These are phyloP conservation scores for Zaprionus davidi DNA, from an alignment of 1,140 invertebrate species.

Conservation along the genomic window DNA sequence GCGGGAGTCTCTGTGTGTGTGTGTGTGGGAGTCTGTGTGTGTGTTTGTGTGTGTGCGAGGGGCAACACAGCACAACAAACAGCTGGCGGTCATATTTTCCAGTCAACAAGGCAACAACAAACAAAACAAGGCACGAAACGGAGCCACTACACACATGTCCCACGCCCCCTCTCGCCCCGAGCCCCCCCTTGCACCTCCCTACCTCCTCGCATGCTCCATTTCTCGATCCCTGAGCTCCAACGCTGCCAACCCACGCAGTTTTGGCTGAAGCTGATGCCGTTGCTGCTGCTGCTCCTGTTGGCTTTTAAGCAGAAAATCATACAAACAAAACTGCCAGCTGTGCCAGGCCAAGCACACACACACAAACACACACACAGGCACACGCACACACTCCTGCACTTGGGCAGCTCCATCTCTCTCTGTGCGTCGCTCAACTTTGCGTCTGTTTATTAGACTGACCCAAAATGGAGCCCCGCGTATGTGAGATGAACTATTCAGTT, in stretches of 20 bases:
- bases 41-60: constrained; percentile 17
- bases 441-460: constrained; percentile 74
- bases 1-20: not conserved
- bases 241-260: constrained; percentile 34
- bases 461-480: constrained; percentile 56
- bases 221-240: not conserved
- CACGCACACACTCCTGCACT: not conserved
- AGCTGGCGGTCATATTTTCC: constrained; percentile 78
- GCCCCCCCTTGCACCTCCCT: not conserved
- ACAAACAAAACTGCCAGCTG: constrained; percentile 51
- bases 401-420: not conserved
- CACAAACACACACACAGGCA: not conserved
- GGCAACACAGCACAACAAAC: constrained; percentile 60
- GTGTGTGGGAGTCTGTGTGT: constrained; percentile 12
- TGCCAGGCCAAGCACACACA: constrained; percentile 23
- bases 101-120: constrained; percentile 79
- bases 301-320: constrained; percentile 73
- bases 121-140: constrained; percentile 53
- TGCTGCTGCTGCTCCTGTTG: constrained; percentile 52
- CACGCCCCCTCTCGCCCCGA: too few species aligned
- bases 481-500: constrained; percentile 42
- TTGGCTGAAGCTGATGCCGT: too few species aligned
- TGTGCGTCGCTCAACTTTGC: not conserved
- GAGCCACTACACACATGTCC: constrained; percentile 28
- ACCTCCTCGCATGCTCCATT: not conserved